phyloP scores from a whole-genome alignment of 2,888 invertebrate species.

The Acrocera orbiculus region DNA sequence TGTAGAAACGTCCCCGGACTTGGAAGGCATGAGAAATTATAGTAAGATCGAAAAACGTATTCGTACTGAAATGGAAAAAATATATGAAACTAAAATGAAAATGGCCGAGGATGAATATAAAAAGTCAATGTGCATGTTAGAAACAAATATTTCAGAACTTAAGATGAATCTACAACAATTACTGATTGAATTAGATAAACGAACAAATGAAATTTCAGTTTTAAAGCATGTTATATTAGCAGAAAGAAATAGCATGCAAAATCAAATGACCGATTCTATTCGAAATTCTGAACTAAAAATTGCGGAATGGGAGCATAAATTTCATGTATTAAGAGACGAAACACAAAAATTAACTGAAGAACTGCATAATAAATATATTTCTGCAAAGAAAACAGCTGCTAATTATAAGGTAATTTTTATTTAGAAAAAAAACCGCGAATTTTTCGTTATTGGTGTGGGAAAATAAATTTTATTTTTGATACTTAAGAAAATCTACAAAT shows the following conservation, averaged over 20 bases:
- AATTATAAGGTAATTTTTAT: slow-evolving; percentile 36
- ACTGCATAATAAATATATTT: slow-evolving; percentile 42
- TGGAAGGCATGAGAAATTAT: slow-evolving; percentile 21
- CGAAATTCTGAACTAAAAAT: slow-evolving; percentile 31
- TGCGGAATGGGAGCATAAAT: slow-evolving; percentile 32
- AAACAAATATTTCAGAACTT: slow-evolving; percentile 17
- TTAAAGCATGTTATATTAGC: slow-evolving; percentile 27
- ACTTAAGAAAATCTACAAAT: background rate
- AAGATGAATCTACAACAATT: slow-evolving; percentile 21
- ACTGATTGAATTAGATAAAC: slow-evolving; percentile 19
- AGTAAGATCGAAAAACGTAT: slow-evolving; percentile 32
- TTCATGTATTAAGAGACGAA: slow-evolving; percentile 32
- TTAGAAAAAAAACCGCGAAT: background rate
- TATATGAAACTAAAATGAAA: slow-evolving; percentile 43
- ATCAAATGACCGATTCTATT: slow-evolving; percentile 20
- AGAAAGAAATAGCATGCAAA: slow-evolving; percentile 25
- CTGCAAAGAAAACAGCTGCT: slow-evolving; percentile 41
- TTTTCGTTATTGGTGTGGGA: too few relatives aligned
- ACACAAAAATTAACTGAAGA: slow-evolving; percentile 33
- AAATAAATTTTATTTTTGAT: slow-evolving; percentile 4
- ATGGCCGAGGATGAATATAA: slow-evolving; percentile 35
- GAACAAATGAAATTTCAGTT: slow-evolving; percentile 24
- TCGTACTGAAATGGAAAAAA: slow-evolving; percentile 48
- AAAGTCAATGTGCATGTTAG: slow-evolving; percentile 28
- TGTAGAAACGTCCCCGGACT: slow-evolving; percentile 26